These are phyloP conservation scores for Corythaeola cristata DNA, from an alignment of 2,113 vertebrate genomes.

Conservation along the genomic window DNA sequence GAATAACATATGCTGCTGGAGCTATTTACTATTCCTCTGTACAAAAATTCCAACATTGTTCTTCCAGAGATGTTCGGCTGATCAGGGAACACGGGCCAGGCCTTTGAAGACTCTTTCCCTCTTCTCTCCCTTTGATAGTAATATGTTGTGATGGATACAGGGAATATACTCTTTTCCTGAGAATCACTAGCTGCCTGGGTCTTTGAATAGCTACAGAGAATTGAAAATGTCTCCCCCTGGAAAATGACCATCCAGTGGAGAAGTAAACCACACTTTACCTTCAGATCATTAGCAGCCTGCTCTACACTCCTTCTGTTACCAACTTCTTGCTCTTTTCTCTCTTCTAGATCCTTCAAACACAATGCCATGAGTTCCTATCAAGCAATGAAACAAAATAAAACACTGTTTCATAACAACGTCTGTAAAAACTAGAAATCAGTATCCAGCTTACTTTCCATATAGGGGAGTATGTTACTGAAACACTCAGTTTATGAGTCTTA, in stretches of 20 bases:
- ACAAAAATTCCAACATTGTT: background rate
- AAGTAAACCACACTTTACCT: constrained; percentile 52
- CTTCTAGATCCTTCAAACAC: constrained; percentile 63
- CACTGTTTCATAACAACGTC: background rate
- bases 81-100: background rate
- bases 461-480: background rate
- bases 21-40: background rate
- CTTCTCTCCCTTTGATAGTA: background rate
- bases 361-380: constrained; percentile 63
- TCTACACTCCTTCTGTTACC: constrained; percentile 65
- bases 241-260: background rate
- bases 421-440: background rate
- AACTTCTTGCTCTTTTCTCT: constrained; percentile 65
- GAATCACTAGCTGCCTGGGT: background rate
- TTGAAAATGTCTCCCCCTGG: background rate
- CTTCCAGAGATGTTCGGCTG: background rate
- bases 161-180: background rate
- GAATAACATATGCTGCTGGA: background rate
- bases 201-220: background rate
- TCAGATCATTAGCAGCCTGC: constrained; percentile 50
- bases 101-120: background rate
- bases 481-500: background rate
- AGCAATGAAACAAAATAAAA: background rate
- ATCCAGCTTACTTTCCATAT: background rate
- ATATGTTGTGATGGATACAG: background rate